phyloP scores from a whole-genome alignment of 1,140 invertebrate genomes.

The Achroia grisella region DNA sequence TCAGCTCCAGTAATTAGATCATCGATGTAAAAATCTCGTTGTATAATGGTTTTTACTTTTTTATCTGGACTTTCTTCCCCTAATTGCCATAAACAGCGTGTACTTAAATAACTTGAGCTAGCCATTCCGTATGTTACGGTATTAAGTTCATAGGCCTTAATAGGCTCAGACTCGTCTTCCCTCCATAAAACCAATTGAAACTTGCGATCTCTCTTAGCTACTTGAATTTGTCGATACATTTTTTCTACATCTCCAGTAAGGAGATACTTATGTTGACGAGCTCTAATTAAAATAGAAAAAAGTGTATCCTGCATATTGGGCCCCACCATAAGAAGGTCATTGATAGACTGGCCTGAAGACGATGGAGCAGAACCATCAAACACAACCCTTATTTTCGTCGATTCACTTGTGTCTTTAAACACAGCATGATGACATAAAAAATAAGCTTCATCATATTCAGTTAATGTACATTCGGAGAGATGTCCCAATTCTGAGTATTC shows the following conservation, averaged over 20 bases:
- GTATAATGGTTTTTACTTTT: slow-evolving; percentile 28
- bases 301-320: slow-evolving; percentile 35
- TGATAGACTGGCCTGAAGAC: slow-evolving; percentile 29
- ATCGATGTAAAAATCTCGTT: slow-evolving; percentile 64
- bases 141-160: slow-evolving; percentile 22
- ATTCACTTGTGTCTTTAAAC: too few relatives aligned
- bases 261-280: slow-evolving; percentile 42
- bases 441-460: too few relatives aligned
- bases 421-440: too few relatives aligned
- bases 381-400: too few relatives aligned
- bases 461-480: slow-evolving; percentile 10
- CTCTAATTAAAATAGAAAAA: slow-evolving; percentile 39
- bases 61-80: slow-evolving; percentile 22
- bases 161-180: slow-evolving; percentile 13
- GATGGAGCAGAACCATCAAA: slow-evolving; percentile 23
- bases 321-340: slow-evolving; percentile 36
- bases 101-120: slow-evolving; percentile 38
- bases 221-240: slow-evolving; percentile 15
- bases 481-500: too few relatives aligned
- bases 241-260: slow-evolving; percentile 42
- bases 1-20: slow-evolving; percentile 53
- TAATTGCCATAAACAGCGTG: slow-evolving; percentile 26
- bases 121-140: slow-evolving; percentile 29
- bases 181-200: slow-evolving; percentile 46
- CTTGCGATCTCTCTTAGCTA: slow-evolving; percentile 19